Evolutionary conservation across 1,140 invertebrate species (phyloP).

Genomic region (Radopholus similis): DNA sequence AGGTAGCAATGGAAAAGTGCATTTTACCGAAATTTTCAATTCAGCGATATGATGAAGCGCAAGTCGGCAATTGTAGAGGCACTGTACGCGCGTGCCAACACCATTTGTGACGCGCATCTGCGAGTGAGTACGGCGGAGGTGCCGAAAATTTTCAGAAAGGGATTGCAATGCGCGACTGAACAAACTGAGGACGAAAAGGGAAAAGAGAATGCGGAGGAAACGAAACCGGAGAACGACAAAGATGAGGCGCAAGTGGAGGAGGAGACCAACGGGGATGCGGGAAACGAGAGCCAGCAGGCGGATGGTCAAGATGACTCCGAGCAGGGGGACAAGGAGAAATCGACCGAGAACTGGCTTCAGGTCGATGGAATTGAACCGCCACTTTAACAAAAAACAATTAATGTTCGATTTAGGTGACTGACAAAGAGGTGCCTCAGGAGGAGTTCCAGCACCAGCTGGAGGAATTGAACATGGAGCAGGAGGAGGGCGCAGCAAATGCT

Average conservation of each 20-base stretch:
- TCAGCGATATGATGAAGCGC: slow-evolving; percentile 34
- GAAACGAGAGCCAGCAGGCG: neutral
- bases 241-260: neutral
- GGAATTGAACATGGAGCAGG: too few species aligned
- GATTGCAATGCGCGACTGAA: slow-evolving; percentile 18
- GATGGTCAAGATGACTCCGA: neutral
- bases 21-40: slow-evolving; percentile 8
- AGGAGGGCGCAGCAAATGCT: too few species aligned
- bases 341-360: too few species aligned
- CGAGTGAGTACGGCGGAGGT: slow-evolving; percentile 30
- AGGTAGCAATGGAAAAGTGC: slow-evolving; percentile 13
- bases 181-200: slow-evolving; percentile 12
- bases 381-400: too few species aligned
- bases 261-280: neutral
- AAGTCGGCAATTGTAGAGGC: slow-evolving; percentile 33
- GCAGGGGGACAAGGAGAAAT: neutral
- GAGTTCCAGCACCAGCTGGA: slow-evolving; percentile 2
- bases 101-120: slow-evolving; percentile 35
- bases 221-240: slow-evolving; percentile 7
- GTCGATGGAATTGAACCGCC: too few species aligned
- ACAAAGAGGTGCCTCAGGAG: neutral
- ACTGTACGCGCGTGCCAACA: slow-evolving; percentile 29
- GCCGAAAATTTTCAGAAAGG: slow-evolving; percentile 28
- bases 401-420: too few species aligned
- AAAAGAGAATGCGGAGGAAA: slow-evolving; percentile 20